phyloP scores from a whole-genome alignment of 2,797 vertebrate species.

The Muscicapa striata region DNA sequence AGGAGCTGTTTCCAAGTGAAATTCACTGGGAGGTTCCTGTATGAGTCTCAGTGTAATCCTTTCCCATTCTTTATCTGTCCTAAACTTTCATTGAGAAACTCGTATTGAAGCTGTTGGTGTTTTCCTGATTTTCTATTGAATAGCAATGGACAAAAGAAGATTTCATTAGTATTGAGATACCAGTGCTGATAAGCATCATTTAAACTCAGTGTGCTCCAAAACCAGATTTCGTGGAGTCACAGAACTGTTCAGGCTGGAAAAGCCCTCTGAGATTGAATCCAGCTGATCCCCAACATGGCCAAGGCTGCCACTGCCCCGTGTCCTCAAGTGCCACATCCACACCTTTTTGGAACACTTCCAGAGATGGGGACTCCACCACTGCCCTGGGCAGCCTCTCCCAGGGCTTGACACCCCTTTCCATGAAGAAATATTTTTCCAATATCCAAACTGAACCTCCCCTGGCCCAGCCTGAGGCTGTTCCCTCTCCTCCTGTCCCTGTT shows the following conservation, averaged over 20 bases:
- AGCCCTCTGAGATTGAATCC: background rate
- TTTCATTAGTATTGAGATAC: background rate
- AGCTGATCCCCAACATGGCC: background rate
- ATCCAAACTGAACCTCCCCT: background rate
- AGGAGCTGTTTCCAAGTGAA: background rate
- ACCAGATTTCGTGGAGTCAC: background rate
- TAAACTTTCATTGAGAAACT: background rate
- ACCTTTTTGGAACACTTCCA: background rate
- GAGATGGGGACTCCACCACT: background rate
- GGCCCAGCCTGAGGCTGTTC: fast-evolving
- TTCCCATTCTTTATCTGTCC: background rate
- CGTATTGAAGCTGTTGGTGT: background rate
- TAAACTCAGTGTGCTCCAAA: background rate
- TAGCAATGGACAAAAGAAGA: background rate
- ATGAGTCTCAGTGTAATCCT: background rate
- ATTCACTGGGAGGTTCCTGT: background rate
- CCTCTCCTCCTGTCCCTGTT: background rate
- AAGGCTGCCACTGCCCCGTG: background rate
- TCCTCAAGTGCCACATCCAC: background rate
- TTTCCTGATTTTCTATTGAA: background rate
- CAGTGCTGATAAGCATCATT: background rate
- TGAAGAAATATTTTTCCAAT: background rate
- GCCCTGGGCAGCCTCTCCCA: background rate
- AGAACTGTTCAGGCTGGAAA: background rate
- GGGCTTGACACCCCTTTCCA: background rate